phyloP scores from a whole-genome alignment of 1,140 invertebrate genomes.

The Himalopsyche phryganea region DNA sequence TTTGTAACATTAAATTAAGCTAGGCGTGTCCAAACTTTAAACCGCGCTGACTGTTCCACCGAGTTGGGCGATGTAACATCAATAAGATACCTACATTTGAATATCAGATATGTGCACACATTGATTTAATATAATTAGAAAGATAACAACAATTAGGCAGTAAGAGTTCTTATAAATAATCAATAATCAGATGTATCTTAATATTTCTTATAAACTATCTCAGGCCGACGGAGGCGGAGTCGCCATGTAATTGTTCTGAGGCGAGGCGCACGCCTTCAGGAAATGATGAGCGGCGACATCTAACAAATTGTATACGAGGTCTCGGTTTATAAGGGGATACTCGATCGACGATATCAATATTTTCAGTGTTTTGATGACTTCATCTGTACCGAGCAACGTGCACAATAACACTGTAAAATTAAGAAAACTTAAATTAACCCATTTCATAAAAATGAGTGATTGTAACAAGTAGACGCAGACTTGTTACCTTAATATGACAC shows the following conservation, averaged over 20 bases:
- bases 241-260: slow-evolving; percentile 24
- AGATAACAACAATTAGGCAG: background rate
- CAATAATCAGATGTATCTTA: too few relatives aligned
- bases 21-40: too few relatives aligned
- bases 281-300: slow-evolving; percentile 42
- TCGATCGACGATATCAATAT: slow-evolving; percentile 40
- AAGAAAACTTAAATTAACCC: background rate
- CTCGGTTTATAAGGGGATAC: slow-evolving; percentile 40
- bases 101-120: too few relatives aligned
- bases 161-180: too few relatives aligned
- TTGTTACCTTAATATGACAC: too few relatives aligned
- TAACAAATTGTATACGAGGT: slow-evolving; percentile 39
- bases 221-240: slow-evolving; percentile 32
- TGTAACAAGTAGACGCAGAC: too few relatives aligned
- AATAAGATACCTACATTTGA: too few relatives aligned
- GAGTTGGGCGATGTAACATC: too few relatives aligned
- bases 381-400: slow-evolving; percentile 41
- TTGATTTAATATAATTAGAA: background rate
- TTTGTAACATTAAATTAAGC: too few relatives aligned
- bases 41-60: too few relatives aligned
- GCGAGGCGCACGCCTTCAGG: slow-evolving; percentile 39
- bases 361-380: slow-evolving; percentile 32
- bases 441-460: too few relatives aligned
- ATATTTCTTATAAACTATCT: background rate
- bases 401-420: slow-evolving; percentile 15